Conservation (phyloP, 2,888 invertebrate genomes). For the Cantharis flavilabris region DNA sequence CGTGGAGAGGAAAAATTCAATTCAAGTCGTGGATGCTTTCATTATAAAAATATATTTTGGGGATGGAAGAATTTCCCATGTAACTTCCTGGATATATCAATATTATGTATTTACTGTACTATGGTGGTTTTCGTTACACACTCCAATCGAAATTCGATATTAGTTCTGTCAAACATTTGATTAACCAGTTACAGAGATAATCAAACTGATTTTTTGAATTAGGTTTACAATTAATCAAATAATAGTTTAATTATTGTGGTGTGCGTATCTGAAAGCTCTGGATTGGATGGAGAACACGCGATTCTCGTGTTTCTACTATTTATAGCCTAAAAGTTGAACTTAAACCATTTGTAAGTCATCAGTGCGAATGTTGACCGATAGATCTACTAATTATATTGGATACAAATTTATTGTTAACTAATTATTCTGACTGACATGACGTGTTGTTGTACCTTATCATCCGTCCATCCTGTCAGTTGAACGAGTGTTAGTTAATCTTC, state of each 20-base stretch:
- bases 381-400: conserved; percentile 22
- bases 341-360: conserved; percentile 49
- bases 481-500: conserved; percentile 25
- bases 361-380: conserved; percentile 41
- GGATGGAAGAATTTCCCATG: not conserved
- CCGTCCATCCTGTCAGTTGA: conserved; percentile 12
- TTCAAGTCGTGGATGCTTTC: not conserved
- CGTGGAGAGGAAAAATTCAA: not conserved
- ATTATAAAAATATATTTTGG: no score
- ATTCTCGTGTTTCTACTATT: conserved; percentile 36
- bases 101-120: not conserved
- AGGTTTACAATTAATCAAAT: not conserved
- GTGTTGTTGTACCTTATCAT: not conserved
- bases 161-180: not conserved
- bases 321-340: conserved; percentile 48
- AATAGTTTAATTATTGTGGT: not conserved
- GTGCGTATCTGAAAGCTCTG: not conserved
- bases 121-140: not conserved
- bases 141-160: not conserved
- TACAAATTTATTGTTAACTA: conserved; percentile 7
- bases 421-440: not conserved
- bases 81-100: not conserved
- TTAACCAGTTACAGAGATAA: not conserved
- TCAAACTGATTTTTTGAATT: not conserved
- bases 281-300: not conserved